Percentiles rank a stretch among this genome's conserved stretches.
These are phyloP conservation scores for Sycobia sp. DNA, from an alignment of 1,140 invertebrate genomes.

Conservation along the genomic window DNA sequence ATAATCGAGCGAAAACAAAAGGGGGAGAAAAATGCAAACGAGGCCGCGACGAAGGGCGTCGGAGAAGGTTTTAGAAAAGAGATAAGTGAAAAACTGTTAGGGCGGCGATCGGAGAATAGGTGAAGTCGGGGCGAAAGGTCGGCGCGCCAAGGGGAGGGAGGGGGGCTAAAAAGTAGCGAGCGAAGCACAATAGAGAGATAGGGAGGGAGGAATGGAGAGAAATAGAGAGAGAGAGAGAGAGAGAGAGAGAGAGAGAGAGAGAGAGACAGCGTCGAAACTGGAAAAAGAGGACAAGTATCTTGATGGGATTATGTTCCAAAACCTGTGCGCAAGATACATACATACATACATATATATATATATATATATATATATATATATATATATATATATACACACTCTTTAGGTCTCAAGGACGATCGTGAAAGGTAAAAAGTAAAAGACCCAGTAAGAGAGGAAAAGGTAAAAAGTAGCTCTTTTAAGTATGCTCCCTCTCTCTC, in stretches of 20 bases:
- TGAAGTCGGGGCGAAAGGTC: too few relatives aligned
- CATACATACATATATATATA: too few relatives aligned
- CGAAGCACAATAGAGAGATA: background rate
- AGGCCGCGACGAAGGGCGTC: too few relatives aligned
- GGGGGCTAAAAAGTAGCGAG: background rate
- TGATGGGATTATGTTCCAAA: conserved; percentile 31
- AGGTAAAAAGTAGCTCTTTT: conserved; percentile 18
- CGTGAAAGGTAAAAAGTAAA: background rate
- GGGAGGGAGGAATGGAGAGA: too few relatives aligned
- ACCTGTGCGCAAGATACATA: background rate
- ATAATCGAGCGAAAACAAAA: too few relatives aligned
- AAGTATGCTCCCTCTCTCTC: background rate
- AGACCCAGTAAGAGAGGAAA: background rate
- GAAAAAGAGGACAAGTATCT: conserved; percentile 14
- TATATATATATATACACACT: too few relatives aligned
- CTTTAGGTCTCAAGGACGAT: conserved; percentile 16
- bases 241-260: background rate
- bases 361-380: too few relatives aligned
- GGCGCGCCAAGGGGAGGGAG: conserved; percentile 7
- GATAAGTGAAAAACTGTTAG: too few relatives aligned
- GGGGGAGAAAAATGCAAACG: too few relatives aligned
- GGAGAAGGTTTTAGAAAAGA: too few relatives aligned
- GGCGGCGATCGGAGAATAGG: too few relatives aligned
- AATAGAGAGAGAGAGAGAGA: conserved; percentile 1
- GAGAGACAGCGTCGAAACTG: conserved; percentile 25